phyloP scores from a whole-genome alignment of 2,113 vertebrate genomes.

The rat (Rattus norvegicus) region DNA sequence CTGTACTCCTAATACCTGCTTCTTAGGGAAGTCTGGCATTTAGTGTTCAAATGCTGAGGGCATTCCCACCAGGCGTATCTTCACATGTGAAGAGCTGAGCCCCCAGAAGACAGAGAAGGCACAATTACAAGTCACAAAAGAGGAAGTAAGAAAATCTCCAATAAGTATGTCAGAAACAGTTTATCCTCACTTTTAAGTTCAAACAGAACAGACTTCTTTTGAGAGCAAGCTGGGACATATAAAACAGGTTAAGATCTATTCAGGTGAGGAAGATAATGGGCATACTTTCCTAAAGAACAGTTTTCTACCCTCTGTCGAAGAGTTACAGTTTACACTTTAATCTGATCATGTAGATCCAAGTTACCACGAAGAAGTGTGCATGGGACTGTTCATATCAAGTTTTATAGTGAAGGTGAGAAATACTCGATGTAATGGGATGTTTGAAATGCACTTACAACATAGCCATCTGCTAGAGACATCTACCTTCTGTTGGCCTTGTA shows the following conservation, averaged over 20 bases:
- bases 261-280: not conserved
- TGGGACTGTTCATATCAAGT: not conserved
- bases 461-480: not conserved
- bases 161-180: conserved; percentile 2
- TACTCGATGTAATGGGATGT: not conserved
- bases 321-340: not conserved
- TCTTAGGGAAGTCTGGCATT: not conserved
- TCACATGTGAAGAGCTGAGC: conserved; percentile 22
- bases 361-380: not conserved
- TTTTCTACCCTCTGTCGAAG: conserved; percentile 1
- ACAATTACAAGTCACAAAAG: conserved; percentile 14
- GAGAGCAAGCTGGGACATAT: not conserved
- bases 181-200: not conserved
- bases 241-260: not conserved
- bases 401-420: conserved; percentile 40
- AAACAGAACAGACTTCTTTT: not conserved
- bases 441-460: not conserved
- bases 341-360: not conserved
- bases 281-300: not conserved
- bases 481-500: not conserved
- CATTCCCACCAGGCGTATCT: not conserved
- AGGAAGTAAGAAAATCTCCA: conserved; percentile 43
- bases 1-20: not conserved
- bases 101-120: not conserved
- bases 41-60: not conserved